Base-by-base conservation (phyloP, 2,113 vertebrate genomes). In the Promerops cafer region DNA sequence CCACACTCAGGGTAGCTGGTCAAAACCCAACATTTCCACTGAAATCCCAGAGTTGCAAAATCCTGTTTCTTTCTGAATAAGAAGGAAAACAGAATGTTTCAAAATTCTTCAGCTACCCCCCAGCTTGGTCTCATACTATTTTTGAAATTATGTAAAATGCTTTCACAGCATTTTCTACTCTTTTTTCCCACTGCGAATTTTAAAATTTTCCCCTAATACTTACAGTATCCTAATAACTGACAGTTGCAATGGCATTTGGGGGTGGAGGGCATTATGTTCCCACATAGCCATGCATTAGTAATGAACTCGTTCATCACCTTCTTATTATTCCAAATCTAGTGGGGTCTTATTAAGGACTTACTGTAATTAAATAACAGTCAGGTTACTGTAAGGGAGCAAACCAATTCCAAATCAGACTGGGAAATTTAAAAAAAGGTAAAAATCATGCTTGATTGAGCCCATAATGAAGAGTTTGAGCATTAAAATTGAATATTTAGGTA, bases 31-130 rank as follows among this genome's bases (percentile, higher is more conserved):
- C 8, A 60, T 93, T 94, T 94, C 85, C 68, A 68, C 4, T 78
- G 90, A 88, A 97, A 96, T 23, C 7, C 11, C 57, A 71, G 8
- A 22, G 69, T 93, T 96, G 80, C 93, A 94, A 95, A 96, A 96
- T 53, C 64, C 64, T 9, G 3, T 63, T 83, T 93, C 50, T 47
- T 74, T 77, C 47, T 52, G 54, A 92, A 94, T 68, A 42, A 70
- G 47, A 91, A 83, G 10, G 24, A 93, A 95, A 92, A 37, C 1
- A 92, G 18, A 78, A 56, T 40, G n/a, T 90, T 91, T 74, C 45
- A 65, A 88, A 86, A 94, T 63, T 88, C 39, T 88, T 74, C 53
- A 63, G 35, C 45, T 77, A 57, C 37, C 54, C 69, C 40, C 66
- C 39, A 45, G 22, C 4, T 12, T 15, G 35, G 35, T 90, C 64